Evolutionary conservation across 2,113 vertebrate species (phyloP), one percentile per base, ranked within the genome.

Genomic region (Helogale parvula): DNA sequence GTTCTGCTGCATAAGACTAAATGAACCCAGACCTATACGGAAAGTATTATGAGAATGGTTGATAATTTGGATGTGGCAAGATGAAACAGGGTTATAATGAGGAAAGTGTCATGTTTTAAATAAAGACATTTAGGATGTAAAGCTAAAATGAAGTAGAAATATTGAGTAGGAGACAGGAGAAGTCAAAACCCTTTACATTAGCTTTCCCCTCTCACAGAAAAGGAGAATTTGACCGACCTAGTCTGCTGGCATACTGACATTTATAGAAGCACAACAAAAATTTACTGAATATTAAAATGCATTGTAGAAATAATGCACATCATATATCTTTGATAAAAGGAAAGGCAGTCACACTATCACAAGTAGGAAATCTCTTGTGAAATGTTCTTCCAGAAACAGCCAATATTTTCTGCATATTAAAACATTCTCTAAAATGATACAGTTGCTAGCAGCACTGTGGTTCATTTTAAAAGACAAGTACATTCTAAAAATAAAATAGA

Each of bases 391-490:
- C 0, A 92, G 72, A 94, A 90, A 77, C 3, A 88, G 21, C 25
- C 16, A 86, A n/a, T 86, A 5, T 84, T 91, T 79, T 71, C 63
- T 79, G 27, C n/a, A 52, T 38, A 71, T 68, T 57, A 87, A 92
- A 85, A 69, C 47, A 88, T 63, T 85, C 29, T 89, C 72, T 25
- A 93, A 97, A 94, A 77, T 94, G 14, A 94, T 88, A 45, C 5
- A 52, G 69, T 74, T 96, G 27, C 35, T 50, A 76, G 23, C 9
- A 81, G 16, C 0, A 8, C 9, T 23, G 33, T 15, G 57, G 81
- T 82, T 96, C 52, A 76, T 95, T 91, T 90, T 84, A 93, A 92
- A 97, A 96, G 45, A 94, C 41, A 94, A 60, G 35, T 80, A 41
- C 11, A 52, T 45, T 97, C 27, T 81, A 68, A 95, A 97, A 95